phyloP scores from a whole-genome alignment of 2,113 vertebrate species.

The Lutjanus erythropterus region DNA sequence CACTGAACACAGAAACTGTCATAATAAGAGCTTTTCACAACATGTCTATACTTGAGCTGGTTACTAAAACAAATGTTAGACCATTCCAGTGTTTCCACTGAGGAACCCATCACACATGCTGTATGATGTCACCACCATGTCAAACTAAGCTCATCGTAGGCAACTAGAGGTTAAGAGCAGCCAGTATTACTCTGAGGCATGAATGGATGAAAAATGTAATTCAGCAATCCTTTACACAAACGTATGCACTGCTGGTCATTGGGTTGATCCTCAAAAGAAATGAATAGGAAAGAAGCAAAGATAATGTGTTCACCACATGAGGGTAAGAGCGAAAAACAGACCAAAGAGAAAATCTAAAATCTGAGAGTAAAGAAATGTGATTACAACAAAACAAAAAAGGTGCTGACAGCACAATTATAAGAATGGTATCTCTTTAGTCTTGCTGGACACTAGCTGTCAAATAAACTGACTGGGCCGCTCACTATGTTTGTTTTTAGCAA shows the following conservation, averaged over 20 bases:
- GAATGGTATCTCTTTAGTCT: background rate
- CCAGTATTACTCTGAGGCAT: background rate
- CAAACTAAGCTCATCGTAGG: background rate
- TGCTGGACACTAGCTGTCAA: background rate
- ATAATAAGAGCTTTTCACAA: constrained; percentile 1
- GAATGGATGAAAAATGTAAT: background rate
- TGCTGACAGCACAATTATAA: background rate
- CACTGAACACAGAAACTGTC: background rate
- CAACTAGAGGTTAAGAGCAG: background rate
- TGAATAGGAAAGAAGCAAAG: background rate
- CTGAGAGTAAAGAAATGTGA: background rate
- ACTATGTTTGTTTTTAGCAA: background rate
- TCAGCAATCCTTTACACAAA: background rate
- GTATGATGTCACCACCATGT: background rate
- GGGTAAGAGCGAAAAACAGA: background rate
- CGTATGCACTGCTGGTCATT: too few species aligned
- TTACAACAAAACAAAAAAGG: background rate
- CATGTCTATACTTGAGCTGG: constrained; percentile 8
- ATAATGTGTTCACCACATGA: background rate
- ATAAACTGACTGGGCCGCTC: background rate
- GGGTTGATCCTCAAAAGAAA: background rate
- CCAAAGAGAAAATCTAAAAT: background rate
- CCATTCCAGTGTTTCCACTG: background rate
- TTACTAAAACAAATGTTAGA: background rate
- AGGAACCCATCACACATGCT: background rate